Evolutionary conservation across 2,888 invertebrate species (phyloP), one percentile per base, ranked within the genome.

Genomic region (Eilema caniola): DNA sequence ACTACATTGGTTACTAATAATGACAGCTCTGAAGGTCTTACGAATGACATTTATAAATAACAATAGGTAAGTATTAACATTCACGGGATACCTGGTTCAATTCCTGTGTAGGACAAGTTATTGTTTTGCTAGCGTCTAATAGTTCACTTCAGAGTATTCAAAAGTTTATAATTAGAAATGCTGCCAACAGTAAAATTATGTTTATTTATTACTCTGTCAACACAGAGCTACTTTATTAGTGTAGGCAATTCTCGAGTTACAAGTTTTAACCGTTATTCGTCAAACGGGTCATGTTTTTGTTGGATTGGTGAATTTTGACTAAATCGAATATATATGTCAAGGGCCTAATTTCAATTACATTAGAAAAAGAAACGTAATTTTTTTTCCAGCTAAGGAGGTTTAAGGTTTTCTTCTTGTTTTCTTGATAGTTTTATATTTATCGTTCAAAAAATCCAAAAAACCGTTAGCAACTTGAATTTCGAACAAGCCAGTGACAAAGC

Each of bases 401-500:
- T 28, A 28, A 28, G 28, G 5, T 28, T n/a, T n/a, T n/a, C 28
- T 28, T 28, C 5, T 28, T 28, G 28, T 28, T 28, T 28, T 28
- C 5, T 28, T 28, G 28, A 4, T 28, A 28, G 28, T 28, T 28
- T 28, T 28, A 4, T 28, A 28, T 28, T 28, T 28, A 28, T 5
- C 28, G 28, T 28, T 28, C 28, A 28, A 4, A 4, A n/a, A 28
- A 28, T 28, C 12, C 23, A 24, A 59, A 64, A 59, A 64, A 61
- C 60, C 24, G 59, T 61, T 53, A 65, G 8, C 47, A 14, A 33
- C 53, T 53, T 16, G 23, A 65, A 65, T 33, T 60, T 64, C 33
- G 14, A 62, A 57, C 16, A 72, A 78, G 72, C 74, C 80, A 85
- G 83, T 85, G 90, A 88, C 81, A 78, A 82, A 76, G 77, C 81